Evolutionary conservation across 1,140 invertebrate genomes (phyloP).

Genomic region (Cherax quadricarinatus): DNA sequence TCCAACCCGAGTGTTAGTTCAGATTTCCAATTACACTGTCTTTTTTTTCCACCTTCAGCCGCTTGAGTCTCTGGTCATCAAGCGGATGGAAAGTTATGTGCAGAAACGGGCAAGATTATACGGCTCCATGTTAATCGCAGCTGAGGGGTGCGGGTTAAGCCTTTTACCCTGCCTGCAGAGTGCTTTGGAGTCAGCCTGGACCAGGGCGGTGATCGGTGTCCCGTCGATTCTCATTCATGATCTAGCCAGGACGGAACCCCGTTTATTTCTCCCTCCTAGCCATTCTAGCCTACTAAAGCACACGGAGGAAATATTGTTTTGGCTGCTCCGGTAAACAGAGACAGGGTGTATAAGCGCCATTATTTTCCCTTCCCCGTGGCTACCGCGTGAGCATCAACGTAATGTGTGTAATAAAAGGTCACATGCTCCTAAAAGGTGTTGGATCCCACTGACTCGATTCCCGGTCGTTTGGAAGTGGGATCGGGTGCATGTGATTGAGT

Average conservation of each 20-base stretch:
- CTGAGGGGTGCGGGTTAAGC: constrained; percentile 36
- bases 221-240: constrained; percentile 71
- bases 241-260: constrained; percentile 42
- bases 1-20: too few species aligned
- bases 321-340: too few species aligned
- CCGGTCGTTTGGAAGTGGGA: constrained; percentile 64
- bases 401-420: constrained; percentile 15
- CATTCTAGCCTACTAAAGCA: background rate
- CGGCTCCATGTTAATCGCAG: constrained; percentile 30
- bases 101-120: constrained; percentile 1
- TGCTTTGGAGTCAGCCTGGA: constrained; percentile 61
- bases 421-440: constrained; percentile 59
- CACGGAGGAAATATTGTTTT: background rate
- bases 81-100: background rate
- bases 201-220: constrained; percentile 61
- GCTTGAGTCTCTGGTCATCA: background rate
- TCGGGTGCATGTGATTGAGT: constrained; percentile 71
- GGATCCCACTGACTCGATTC: constrained; percentile 71
- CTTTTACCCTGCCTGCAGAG: constrained; percentile 44
- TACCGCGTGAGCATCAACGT: background rate
- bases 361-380: too few species aligned
- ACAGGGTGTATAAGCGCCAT: too few species aligned
- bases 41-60: too few species aligned
- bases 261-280: constrained; percentile 19
- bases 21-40: too few species aligned